Evolutionary conservation across 2,113 vertebrate species (phyloP).

Genomic region (Paralichthys olivaceus): DNA sequence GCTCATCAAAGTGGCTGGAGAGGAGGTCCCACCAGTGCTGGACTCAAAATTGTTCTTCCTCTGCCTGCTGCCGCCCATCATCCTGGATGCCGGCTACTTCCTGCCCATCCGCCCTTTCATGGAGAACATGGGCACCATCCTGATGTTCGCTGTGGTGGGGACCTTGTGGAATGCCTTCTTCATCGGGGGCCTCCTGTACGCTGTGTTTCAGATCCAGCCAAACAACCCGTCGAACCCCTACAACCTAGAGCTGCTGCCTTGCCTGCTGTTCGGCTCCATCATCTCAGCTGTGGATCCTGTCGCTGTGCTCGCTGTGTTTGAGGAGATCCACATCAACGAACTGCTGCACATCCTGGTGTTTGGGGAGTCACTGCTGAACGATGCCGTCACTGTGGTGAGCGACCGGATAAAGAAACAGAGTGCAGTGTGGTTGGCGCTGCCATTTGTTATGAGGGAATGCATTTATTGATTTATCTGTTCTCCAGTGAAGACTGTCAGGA

Average conservation of each 20-base stretch:
- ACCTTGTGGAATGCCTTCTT: conserved; percentile 98
- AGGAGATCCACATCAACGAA: conserved; percentile 99
- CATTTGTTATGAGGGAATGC: neutral
- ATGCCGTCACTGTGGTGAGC: conserved; percentile 96
- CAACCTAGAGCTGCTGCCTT: conserved; percentile 87
- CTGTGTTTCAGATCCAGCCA: conserved; percentile 86
- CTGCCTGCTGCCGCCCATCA: conserved; percentile 96
- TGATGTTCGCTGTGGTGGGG: conserved; percentile 96
- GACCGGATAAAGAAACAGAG: neutral
- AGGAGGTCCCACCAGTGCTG: conserved; percentile 86
- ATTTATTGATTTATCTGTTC: neutral
- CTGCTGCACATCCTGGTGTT: conserved; percentile 97
- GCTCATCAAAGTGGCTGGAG: conserved; percentile 90
- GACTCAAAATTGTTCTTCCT: conserved; percentile 90
- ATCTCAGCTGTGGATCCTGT: conserved; percentile 97
- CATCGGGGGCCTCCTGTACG: conserved; percentile 89
- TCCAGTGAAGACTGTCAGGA: neutral
- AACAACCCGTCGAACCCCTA: conserved; percentile 66
- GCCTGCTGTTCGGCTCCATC: conserved; percentile 94
- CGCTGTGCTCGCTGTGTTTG: conserved; percentile 96
- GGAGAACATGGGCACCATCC: conserved; percentile 97
- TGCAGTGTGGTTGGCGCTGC: too few relatives aligned
- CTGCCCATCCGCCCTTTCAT: conserved; percentile 95
- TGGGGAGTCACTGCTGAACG: conserved; percentile 96
- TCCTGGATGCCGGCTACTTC: conserved; percentile 98